A percentile compares a stretch with the other conserved stretches of the same genome.
These are phyloP conservation scores for Cryptoprocta ferox DNA, from an alignment of 2,797 vertebrate genomes.

Conservation along the genomic window DNA sequence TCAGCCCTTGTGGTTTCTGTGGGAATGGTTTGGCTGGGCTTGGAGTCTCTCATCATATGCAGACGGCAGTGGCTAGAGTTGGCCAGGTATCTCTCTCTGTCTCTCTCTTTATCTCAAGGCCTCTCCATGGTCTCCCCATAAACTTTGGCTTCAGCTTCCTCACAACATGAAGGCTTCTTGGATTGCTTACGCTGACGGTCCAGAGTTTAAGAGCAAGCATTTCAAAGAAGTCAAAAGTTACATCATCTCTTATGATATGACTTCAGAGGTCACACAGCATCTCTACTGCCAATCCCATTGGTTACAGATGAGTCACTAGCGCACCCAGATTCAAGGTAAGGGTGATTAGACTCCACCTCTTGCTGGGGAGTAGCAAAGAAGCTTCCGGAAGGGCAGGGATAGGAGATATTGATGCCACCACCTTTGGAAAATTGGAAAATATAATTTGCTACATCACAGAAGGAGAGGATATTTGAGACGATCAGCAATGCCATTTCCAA, in stretches of 20 bases:
- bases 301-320: not conserved
- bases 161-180: not conserved
- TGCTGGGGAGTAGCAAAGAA: not conserved
- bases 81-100: not conserved
- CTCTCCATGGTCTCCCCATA: not conserved
- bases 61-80: not conserved
- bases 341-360: not conserved
- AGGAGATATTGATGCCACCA: not conserved
- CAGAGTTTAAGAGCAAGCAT: not conserved
- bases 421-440: conserved; percentile 61
- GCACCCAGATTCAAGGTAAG: not conserved
- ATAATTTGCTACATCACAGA: not conserved
- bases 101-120: not conserved
- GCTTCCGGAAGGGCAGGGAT: not conserved
- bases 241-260: not conserved
- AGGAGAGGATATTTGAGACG: conserved; percentile 23
- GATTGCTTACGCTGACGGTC: not conserved
- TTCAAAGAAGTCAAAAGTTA: not conserved
- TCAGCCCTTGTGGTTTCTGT: not conserved
- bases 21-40: no score
- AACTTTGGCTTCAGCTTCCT: not conserved
- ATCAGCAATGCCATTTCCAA: not conserved
- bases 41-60: not conserved
- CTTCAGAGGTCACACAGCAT: not conserved
- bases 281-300: not conserved